phyloP scores from a whole-genome alignment of 2,113 vertebrate genomes.

The Romanogobio albipinnatus region DNA sequence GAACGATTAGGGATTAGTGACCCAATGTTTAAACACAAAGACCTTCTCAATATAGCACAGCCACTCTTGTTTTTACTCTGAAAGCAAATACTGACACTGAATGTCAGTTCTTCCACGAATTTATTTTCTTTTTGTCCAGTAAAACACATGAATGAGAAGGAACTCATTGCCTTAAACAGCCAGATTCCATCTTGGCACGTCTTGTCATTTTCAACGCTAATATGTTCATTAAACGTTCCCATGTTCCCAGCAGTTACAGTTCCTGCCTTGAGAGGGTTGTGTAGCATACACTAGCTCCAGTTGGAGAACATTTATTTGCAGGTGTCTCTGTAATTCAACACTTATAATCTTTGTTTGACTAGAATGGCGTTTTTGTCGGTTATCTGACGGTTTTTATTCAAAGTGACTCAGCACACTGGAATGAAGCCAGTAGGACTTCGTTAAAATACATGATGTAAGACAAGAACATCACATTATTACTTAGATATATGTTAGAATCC shows the following conservation, averaged over 20 bases:
- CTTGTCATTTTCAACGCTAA: not conserved
- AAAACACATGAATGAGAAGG: not conserved
- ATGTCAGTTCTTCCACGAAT: not conserved
- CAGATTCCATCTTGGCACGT: not conserved
- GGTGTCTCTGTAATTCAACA: not conserved
- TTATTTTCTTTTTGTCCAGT: not conserved
- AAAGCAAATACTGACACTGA: not conserved
- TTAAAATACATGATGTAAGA: too few relatives aligned
- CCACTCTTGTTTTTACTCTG: not conserved
- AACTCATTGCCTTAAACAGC: not conserved
- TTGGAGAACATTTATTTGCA: not conserved
- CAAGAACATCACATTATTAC: too few relatives aligned
- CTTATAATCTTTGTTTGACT: constrained; percentile 7
- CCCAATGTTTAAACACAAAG: not conserved
- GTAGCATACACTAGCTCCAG: not conserved
- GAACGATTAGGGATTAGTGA: not conserved
- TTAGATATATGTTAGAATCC: too few relatives aligned
- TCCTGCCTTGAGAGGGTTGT: not conserved
- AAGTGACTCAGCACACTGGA: not conserved
- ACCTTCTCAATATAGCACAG: not conserved
- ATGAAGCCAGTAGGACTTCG: not conserved
- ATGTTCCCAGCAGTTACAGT: not conserved
- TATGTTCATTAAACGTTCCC: not conserved
- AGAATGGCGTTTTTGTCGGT: not conserved
- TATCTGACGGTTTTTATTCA: constrained; percentile 25